Conservation (phyloP, 2,113 vertebrate species). For the Gavialis gangeticus region DNA sequence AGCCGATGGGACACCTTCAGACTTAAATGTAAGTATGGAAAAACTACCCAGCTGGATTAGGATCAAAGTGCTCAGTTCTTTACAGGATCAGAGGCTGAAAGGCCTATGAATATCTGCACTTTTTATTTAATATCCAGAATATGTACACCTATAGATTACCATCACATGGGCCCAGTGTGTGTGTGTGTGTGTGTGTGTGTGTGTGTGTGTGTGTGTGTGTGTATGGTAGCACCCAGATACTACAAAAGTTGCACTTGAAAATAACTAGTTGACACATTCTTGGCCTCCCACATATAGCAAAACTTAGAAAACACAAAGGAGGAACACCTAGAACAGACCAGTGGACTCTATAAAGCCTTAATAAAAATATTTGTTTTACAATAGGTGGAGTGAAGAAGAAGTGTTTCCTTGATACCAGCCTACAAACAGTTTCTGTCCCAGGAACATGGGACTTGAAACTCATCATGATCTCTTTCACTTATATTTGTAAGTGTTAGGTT, state of each 20-base stretch:
- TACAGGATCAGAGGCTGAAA: neutral
- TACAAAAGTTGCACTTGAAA: neutral
- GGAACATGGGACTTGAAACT: neutral
- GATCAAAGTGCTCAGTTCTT: neutral
- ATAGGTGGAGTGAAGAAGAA: neutral
- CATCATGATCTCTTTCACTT: neutral
- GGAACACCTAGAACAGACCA: neutral
- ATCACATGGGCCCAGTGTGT: neutral
- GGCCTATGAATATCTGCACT: neutral
- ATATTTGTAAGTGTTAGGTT: neutral
- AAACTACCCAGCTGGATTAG: neutral
- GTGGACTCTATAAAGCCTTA: neutral
- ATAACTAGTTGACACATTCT: neutral
- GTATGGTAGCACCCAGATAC: neutral
- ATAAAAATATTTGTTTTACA: neutral
- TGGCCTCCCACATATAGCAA: neutral
- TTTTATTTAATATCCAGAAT: neutral
- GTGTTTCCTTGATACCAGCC: neutral
- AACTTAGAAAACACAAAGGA: neutral
- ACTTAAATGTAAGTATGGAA: neutral
- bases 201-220: neutral
- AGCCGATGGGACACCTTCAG: neutral
- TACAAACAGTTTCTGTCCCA: neutral
- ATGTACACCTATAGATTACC: neutral
- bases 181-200: neutral